Percentiles rank a stretch among this genome's conserved stretches.
These are phyloP conservation scores for Spea hammondii DNA, from an alignment of 2,797 vertebrate genomes.

Conservation along the genomic window DNA sequence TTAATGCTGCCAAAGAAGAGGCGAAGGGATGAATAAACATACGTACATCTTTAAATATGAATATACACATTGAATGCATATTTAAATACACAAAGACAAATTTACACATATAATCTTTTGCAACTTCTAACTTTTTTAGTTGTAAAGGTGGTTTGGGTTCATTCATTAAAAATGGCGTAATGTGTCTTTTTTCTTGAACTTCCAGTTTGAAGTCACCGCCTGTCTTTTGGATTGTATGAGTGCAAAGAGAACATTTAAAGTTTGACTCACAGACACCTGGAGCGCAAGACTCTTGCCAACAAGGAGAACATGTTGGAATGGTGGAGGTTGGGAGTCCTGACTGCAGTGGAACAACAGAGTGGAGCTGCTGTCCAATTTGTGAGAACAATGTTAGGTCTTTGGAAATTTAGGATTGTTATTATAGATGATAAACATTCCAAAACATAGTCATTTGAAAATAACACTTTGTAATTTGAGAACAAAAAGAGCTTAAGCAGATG, in stretches of 20 bases:
- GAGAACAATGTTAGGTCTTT: constrained; percentile 20
- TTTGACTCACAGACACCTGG: not conserved
- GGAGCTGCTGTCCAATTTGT: not conserved
- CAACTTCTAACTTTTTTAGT: no score
- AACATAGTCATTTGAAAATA: constrained; percentile 19
- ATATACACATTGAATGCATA: no score
- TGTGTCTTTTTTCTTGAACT: not conserved
- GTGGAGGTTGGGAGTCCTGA: not conserved
- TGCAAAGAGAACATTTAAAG: constrained; percentile 4
- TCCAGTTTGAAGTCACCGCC: not conserved
- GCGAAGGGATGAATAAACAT: no score
- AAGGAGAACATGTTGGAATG: constrained; percentile 1
- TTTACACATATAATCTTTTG: no score
- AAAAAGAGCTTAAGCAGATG: constrained; percentile 10
- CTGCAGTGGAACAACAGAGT: not conserved
- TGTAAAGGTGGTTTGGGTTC: no score
- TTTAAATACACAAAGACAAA: no score
- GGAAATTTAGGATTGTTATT: constrained; percentile 14
- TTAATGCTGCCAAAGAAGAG: no score
- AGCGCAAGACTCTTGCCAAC: not conserved
- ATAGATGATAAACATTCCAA: constrained; percentile 21
- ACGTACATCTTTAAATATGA: no score
- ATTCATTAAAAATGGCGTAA: no score
- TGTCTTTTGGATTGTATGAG: not conserved
- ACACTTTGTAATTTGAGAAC: constrained; percentile 19